Evolutionary conservation across 2,113 vertebrate genomes (phyloP).

Genomic region (Otus sunia): DNA sequence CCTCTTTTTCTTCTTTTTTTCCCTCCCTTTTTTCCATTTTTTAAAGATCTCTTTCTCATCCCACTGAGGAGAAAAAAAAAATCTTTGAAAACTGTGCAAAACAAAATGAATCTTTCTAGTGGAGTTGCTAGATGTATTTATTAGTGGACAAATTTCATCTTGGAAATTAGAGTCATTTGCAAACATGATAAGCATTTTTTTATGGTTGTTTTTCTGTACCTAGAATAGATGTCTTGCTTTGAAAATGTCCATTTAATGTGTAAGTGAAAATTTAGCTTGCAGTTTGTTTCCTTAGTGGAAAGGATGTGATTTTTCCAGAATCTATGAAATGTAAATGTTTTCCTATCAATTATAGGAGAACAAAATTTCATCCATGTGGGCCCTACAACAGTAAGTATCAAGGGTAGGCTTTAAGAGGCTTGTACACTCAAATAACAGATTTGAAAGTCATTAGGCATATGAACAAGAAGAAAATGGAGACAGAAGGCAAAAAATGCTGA

Average conservation of each 20-base stretch:
- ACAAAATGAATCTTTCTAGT: background rate
- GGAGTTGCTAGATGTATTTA: background rate
- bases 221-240: background rate
- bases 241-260: background rate
- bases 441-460: slow-evolving; percentile 29
- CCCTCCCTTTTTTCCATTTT: background rate
- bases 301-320: background rate
- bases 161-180: background rate
- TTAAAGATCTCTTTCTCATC: background rate
- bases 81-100: background rate
- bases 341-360: background rate
- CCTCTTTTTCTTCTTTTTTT: background rate
- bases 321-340: background rate
- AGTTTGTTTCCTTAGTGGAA: background rate
- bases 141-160: background rate
- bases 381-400: background rate
- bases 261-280: background rate
- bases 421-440: background rate
- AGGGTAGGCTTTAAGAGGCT: background rate
- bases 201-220: background rate
- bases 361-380: background rate
- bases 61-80: background rate
- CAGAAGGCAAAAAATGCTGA: slow-evolving; percentile 1
- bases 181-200: background rate
- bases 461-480: slow-evolving; percentile 18